Base-by-base conservation (phyloP, 2,797 vertebrate species). In the Mormyrus proboscirostris region DNA sequence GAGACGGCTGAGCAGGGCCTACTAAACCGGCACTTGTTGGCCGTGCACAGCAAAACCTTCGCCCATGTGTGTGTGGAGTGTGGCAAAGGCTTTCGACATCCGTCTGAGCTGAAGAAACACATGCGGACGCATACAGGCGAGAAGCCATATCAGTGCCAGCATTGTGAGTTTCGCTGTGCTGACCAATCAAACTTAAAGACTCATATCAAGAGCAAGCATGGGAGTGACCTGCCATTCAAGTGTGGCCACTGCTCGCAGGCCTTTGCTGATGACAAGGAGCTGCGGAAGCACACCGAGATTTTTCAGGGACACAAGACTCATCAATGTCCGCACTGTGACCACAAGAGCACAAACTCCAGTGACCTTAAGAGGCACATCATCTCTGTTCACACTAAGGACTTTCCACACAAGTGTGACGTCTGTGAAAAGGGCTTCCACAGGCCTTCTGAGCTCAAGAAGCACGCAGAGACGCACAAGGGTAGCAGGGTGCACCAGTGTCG, bases 51-150 rank as follows among this genome's bases (percentile, higher is more conserved):
- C 92, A 97, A 97, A 92, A 97, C 96, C 93, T 98, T 97, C 90
- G 96, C 97, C 84, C 97, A 97, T 6, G 96, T 97, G 57, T 98
- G 97, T 44, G 97, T 97, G 91, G 97, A 98, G 92, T 98, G 97
- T 22, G 97, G 96, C 79, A 98, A 98, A 90, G 97, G 97, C 87
- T 98, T 98, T 94, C 96, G 97, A 14, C 97, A 98, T 91, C 97
- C 97, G 0, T 98, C 97, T 0, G 97, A 98, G 94, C 96, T 98
- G 69, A 98, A 97, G 93, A 98, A 98, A 91, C 97, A 98, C 90
- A 97, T 97, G 97, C 95, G 97, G 94, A 98, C 96, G 91, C 97
- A 98, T 94, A 97, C 97, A 1, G 97, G 97, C 89, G 97, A 97
- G 91, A 97, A 97, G 96, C 97, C 97, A 85, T 97, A 97, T 94